phyloP scores from a whole-genome alignment of 2,888 invertebrate genomes.

The Drosophila quasianomalipes region DNA sequence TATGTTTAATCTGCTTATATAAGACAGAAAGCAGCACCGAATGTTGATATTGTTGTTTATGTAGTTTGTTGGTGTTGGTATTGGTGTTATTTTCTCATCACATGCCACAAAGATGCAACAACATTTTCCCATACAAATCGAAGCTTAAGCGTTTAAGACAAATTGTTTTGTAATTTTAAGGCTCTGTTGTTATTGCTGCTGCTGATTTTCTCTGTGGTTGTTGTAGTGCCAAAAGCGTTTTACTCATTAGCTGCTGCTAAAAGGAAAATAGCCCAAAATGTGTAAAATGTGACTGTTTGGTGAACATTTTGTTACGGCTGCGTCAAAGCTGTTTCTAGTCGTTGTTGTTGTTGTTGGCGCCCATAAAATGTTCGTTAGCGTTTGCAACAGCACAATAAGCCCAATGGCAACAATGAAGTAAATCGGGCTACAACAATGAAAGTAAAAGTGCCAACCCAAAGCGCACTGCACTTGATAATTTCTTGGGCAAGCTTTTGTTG shows the following conservation, averaged over 20 bases:
- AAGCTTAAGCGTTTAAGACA: conserved; percentile 52
- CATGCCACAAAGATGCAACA: conserved; percentile 55
- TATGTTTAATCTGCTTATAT: conserved; percentile 63
- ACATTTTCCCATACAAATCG: conserved; percentile 75
- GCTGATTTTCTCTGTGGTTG: conserved; percentile 12
- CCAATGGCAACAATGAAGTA: conserved; percentile 52
- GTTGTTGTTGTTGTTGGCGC: conserved; percentile 2
- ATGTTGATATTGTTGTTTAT: conserved; percentile 18
- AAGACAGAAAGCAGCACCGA: conserved; percentile 32
- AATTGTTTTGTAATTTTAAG: conserved; percentile 75
- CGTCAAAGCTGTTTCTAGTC: neutral
- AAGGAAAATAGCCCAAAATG: conserved; percentile 59
- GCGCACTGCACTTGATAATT: conserved; percentile 80
- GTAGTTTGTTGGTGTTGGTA: conserved; percentile 28
- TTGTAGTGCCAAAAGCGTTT: conserved; percentile 60
- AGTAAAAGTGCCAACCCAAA: conserved; percentile 74
- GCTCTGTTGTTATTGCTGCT: conserved; percentile 26
- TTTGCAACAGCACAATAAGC: conserved; percentile 30
- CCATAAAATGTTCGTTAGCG: conserved; percentile 64
- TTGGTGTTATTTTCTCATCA: conserved; percentile 59
- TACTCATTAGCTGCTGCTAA: conserved; percentile 77
- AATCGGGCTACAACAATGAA: conserved; percentile 60
- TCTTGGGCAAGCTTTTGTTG: conserved; percentile 62
- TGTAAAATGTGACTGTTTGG: conserved; percentile 31
- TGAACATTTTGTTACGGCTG: conserved; percentile 52